Percentiles rank a stretch among this genome's conserved stretches.
Evolutionary conservation across 2,888 invertebrate species (phyloP).

Genomic region (Acanthosepion lycidas): DNA sequence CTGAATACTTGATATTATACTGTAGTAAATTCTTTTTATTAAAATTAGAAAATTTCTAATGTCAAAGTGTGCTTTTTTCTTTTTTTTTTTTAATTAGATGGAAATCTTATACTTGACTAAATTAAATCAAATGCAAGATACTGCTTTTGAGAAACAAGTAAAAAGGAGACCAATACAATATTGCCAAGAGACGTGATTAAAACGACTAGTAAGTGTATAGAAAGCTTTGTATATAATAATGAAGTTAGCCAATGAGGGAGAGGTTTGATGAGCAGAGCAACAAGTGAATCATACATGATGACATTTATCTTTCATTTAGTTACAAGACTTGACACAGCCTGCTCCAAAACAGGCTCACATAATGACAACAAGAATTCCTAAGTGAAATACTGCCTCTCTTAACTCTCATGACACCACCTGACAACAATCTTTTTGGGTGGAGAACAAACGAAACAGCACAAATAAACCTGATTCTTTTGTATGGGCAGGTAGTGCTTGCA

Average conservation of each 20-base stretch:
- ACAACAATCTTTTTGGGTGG: not conserved
- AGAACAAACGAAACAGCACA: not conserved
- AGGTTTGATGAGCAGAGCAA: not conserved
- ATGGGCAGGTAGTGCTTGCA: not conserved
- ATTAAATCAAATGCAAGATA: too few relatives aligned
- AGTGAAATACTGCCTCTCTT: not conserved
- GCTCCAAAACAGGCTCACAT: not conserved
- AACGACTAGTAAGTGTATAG: too few relatives aligned
- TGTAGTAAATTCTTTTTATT: too few relatives aligned
- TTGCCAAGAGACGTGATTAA: too few relatives aligned
- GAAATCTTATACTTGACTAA: too few relatives aligned
- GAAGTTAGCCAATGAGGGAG: not conserved
- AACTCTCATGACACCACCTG: not conserved
- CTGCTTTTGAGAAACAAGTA: too few relatives aligned
- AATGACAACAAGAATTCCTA: not conserved
- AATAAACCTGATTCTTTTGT: not conserved
- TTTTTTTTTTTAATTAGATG: too few relatives aligned
- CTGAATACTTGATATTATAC: too few relatives aligned
- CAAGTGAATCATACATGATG: not conserved
- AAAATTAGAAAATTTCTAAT: too few relatives aligned
- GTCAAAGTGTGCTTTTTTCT: too few relatives aligned
- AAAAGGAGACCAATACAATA: too few relatives aligned
- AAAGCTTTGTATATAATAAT: too few relatives aligned
- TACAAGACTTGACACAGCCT: not conserved
- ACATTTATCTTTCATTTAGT: not conserved